These are phyloP conservation scores for Hippoglossus hippoglossus DNA, from an alignment of 2,797 vertebrate species.

Conservation along the genomic window DNA sequence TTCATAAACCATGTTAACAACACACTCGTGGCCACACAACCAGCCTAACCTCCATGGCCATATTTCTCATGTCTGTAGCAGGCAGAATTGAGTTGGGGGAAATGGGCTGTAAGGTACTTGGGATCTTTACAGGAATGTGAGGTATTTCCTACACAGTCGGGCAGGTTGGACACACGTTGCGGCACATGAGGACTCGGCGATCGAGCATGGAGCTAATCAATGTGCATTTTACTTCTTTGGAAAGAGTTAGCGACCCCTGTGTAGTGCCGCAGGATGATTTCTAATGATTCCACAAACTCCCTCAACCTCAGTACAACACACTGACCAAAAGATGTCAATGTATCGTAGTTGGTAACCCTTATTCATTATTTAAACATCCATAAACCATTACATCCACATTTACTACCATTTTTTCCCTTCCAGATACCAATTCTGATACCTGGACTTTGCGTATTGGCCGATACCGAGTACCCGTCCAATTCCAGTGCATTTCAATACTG, in stretches of 20 bases:
- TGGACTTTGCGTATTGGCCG: too few species aligned
- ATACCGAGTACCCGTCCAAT: too few species aligned
- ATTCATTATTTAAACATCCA: too few species aligned
- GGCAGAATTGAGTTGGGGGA: slow-evolving; percentile 8
- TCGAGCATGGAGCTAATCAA: not conserved
- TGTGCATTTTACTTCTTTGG: not conserved
- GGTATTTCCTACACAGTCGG: not conserved
- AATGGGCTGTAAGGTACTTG: not conserved
- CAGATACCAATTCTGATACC: too few species aligned
- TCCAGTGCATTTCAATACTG: too few species aligned
- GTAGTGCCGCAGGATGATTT: not conserved
- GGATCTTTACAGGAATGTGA: not conserved
- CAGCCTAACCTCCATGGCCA: not conserved
- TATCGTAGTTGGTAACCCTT: too few species aligned
- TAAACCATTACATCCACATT: too few species aligned
- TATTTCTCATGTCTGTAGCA: not conserved
- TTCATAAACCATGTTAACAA: not conserved
- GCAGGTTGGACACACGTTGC: not conserved
- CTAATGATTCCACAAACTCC: not conserved
- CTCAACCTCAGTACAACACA: not conserved
- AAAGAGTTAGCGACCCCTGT: not conserved
- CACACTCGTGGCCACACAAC: not conserved
- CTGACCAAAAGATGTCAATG: not conserved
- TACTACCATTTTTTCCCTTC: too few species aligned
- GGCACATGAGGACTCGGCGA: not conserved